Evolutionary conservation across 2,113 vertebrate species (phyloP).

Genomic region (Solea solea): DNA sequence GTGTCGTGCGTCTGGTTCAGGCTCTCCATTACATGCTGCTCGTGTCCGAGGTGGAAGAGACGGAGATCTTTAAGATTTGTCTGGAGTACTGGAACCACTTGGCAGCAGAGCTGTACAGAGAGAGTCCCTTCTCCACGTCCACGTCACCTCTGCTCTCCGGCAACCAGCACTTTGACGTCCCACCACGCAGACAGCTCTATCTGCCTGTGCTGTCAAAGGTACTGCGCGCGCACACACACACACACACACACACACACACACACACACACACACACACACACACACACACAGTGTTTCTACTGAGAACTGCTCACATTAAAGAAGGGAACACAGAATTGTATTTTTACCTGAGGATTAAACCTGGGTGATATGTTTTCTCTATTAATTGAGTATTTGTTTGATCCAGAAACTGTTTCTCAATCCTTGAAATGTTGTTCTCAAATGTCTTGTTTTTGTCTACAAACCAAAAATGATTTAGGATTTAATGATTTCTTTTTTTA

Average conservation of each 20-base stretch:
- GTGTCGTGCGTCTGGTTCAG: slow-evolving; percentile 64
- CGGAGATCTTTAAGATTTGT: slow-evolving; percentile 99
- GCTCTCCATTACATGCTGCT: slow-evolving; percentile 98
- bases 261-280: neutral
- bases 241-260: neutral
- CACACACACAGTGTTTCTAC: too few species aligned
- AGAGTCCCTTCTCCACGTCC: slow-evolving; percentile 95
- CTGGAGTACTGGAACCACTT: slow-evolving; percentile 99
- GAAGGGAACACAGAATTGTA: too few species aligned
- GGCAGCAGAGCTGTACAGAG: slow-evolving; percentile 96
- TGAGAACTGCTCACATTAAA: too few species aligned
- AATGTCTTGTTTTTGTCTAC: too few species aligned
- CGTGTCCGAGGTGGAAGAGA: slow-evolving; percentile 99
- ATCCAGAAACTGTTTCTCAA: too few species aligned
- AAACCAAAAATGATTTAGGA: too few species aligned
- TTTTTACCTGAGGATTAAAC: too few species aligned
- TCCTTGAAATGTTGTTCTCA: too few species aligned
- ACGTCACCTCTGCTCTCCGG: slow-evolving; percentile 94
- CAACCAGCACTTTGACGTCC: slow-evolving; percentile 97
- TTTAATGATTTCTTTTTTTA: too few species aligned
- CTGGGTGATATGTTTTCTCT: too few species aligned
- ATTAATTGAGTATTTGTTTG: too few species aligned
- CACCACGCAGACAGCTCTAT: slow-evolving; percentile 95
- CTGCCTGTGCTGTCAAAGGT: slow-evolving; percentile 98
- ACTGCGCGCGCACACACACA: slow-evolving; percentile 7